Evolutionary conservation across 2,113 vertebrate genomes (phyloP).

Genomic region (Triplophysa siluroides): DNA sequence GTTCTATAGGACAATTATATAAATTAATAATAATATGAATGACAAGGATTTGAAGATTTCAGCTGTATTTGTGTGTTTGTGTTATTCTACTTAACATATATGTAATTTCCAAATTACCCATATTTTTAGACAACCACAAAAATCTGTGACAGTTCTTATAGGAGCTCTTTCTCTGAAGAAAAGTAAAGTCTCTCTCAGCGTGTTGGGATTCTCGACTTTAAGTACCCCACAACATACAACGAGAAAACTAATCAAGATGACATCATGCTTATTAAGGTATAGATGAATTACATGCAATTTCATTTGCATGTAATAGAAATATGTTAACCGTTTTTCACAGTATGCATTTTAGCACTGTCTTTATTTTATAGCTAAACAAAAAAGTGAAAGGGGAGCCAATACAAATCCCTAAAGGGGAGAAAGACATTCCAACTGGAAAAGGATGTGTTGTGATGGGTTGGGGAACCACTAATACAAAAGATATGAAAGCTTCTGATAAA

Average conservation of each 20-base stretch:
- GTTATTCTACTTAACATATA: no score
- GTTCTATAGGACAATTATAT: no score
- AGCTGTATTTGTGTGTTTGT: no score
- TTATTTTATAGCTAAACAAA: conserved; percentile 43
- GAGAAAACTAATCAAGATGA: conserved; percentile 39
- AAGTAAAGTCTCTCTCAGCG: conserved; percentile 28
- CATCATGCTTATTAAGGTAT: conserved; percentile 61
- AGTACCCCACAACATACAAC: conserved; percentile 22
- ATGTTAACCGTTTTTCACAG: background rate
- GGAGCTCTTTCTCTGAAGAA: conserved; percentile 53
- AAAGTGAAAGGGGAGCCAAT: conserved; percentile 36
- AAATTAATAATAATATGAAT: no score
- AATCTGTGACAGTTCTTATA: conserved; percentile 37
- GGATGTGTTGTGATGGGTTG: conserved; percentile 56
- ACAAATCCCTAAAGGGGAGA: conserved; percentile 25
- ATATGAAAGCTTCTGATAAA: background rate
- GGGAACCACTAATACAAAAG: conserved; percentile 14
- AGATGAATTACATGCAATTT: background rate
- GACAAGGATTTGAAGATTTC: no score
- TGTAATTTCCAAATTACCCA: no score
- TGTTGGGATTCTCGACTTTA: conserved; percentile 12
- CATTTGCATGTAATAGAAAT: background rate
- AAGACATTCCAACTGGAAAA: conserved; percentile 40
- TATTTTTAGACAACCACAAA: background rate
- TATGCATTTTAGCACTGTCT: background rate